Base-by-base conservation (phyloP, 2,113 vertebrate species). In the Meleagris gallopavo region DNA sequence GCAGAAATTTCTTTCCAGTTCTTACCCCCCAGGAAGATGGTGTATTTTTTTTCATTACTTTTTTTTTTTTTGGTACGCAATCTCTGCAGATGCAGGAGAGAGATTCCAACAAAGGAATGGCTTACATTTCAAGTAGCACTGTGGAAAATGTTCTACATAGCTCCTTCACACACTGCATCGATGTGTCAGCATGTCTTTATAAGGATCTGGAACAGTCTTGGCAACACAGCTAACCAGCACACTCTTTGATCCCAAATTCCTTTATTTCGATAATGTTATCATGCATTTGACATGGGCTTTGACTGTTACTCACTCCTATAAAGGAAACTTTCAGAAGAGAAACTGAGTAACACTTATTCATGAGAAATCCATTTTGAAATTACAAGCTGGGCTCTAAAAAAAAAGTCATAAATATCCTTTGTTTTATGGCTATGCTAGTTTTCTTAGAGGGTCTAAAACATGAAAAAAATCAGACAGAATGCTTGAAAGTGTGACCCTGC, bases 161-260 rank as follows among this genome's bases (percentile, higher is more conserved):
- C 73, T 52, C 94, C 93, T 90, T 90, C 82, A 87, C 87, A 81
- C 67, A 40, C n/a, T 36, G 67, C 80, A 60, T 6, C 5, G 57
- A 94, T 80, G 79, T 94, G 93, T 95, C 81, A 90, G 81, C 36
- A 61, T 89, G 95, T 85, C 96, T 95, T 95, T 95, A 92, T 96
- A 94, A 95, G 87, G 83, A 73, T 62, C 87, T 94, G 89, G 64
- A 97, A 64, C 79, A 88, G 87, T 76, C 87, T 60, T 86, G 91
- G 91, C 94, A 94, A 45, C 95, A 83, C 58, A 92, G 60, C 75
- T 71, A 94, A 66, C 50, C 72, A 80, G 87, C 66, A 93, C 94
- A 93, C 71, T 32, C 91, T 90, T 20, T 94, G 93, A 96, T 86
- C 93, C 74, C 69, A 67, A 60, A 96, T 91, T 92, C 93, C 65